Conservation (phyloP, 2,113 vertebrate genomes). For the Baryphthengus martii region DNA sequence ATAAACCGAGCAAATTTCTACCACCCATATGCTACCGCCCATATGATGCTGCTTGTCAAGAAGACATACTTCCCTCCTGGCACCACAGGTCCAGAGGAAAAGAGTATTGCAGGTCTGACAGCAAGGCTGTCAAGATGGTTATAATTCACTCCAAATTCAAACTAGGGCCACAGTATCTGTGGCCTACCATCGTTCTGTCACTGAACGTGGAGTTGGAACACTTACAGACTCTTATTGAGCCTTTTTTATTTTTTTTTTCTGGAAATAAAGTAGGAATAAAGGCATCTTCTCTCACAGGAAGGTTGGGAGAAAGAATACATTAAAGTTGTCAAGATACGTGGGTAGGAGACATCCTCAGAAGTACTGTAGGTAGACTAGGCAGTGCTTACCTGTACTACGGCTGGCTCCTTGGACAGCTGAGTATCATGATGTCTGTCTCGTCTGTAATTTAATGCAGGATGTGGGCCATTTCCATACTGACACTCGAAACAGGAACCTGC, state of each 20-base stretch:
- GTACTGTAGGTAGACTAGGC: background rate
- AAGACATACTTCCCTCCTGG: background rate
- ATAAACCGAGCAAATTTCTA: background rate
- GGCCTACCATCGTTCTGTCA: background rate
- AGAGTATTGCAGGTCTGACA: background rate
- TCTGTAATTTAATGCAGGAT: slow-evolving; percentile 73
- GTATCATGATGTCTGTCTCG: slow-evolving; percentile 56
- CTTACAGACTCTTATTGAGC: background rate
- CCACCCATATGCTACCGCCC: background rate
- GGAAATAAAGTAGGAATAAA: background rate
- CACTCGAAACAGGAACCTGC: slow-evolving; percentile 87
- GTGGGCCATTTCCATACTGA: slow-evolving; percentile 76
- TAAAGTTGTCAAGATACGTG: background rate
- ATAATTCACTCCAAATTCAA: background rate
- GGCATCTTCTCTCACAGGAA: background rate
- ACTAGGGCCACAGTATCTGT: background rate
- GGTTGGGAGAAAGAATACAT: background rate
- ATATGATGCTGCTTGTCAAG: background rate
- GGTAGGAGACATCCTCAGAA: background rate
- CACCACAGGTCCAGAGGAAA: background rate
- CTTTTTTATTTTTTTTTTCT: background rate
- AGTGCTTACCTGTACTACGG: slow-evolving; percentile 72
- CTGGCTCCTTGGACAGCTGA: slow-evolving; percentile 53
- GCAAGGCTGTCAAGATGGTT: background rate
- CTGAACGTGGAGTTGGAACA: background rate